phyloP scores from a whole-genome alignment of 2,888 invertebrate species.

The Venusia cambrica region DNA sequence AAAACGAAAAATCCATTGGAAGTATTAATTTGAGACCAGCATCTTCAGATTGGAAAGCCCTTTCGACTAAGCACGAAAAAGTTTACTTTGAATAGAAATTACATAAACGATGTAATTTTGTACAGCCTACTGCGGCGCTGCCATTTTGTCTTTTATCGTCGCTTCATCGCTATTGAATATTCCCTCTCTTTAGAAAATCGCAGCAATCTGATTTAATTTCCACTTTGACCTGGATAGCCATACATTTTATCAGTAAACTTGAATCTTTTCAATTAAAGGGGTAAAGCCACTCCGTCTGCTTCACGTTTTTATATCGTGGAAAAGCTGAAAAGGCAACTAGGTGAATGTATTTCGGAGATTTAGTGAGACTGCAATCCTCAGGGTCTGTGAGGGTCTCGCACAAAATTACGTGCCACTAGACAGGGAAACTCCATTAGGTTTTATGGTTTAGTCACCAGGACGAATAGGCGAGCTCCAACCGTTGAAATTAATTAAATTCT shows the following conservation, averaged over 20 bases:
- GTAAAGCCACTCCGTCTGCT: neutral
- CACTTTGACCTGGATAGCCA: conserved; percentile 30
- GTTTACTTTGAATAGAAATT: conserved; percentile 66
- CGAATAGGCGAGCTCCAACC: conserved; percentile 62
- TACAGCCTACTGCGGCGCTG: conserved; percentile 43
- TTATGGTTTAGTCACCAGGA: conserved; percentile 69
- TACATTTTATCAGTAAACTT: conserved; percentile 14
- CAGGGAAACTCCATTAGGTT: conserved; percentile 78
- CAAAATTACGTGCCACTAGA: conserved; percentile 67
- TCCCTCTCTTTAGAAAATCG: conserved; percentile 34
- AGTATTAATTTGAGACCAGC: too few species aligned
- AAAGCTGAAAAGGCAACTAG: conserved; percentile 24
- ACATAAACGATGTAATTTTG: conserved; percentile 56
- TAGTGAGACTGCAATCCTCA: conserved; percentile 56
- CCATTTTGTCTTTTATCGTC: conserved; percentile 45
- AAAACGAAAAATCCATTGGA: too few species aligned
- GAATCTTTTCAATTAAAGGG: conserved; percentile 15
- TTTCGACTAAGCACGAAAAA: too few species aligned
- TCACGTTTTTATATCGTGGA: conserved; percentile 7
- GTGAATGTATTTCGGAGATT: conserved; percentile 47
- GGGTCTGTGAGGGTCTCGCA: conserved; percentile 51
- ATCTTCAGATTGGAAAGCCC: too few species aligned
- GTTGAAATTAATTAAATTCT: conserved; percentile 74
- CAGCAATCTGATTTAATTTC: conserved; percentile 43
- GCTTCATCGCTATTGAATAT: conserved; percentile 43